Evolutionary conservation across 2,797 vertebrate species (phyloP), one percentile per base, ranked within the genome.

Genomic region (Otolemur crassicaudatus): DNA sequence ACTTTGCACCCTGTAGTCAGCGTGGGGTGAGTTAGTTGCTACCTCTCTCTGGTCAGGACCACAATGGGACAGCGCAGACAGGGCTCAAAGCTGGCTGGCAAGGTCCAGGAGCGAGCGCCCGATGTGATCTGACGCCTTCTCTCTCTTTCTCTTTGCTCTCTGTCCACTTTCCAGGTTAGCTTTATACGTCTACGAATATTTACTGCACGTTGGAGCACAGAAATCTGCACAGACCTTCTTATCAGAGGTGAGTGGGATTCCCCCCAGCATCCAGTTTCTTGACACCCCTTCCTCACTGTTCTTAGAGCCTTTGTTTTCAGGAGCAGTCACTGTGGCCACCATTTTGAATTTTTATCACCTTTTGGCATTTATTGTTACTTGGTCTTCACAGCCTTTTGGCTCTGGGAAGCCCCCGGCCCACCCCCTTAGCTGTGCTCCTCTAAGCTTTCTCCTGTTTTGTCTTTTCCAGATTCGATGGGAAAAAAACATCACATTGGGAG

Each of bases 221-320:
- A 99, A 99, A 98, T 99, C 99, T 81, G 99, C 99, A 98, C 99
- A 99, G 99, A 99, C 99, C 97, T 99, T 99, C 99, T 98, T 99
- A 98, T 99, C 99, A 96, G 99, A 99, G 99, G 99, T 99, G 98
- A 99, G 99, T 98, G 97, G 93, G 87, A 96, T 96, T 96, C 86
- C 95, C 94, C 70, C 37, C 88, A 69, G 92, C 95, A 94, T 97
- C 94, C 93, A 97, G 60, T 98, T 97, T 98, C 97, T 95, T 90
- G 96, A 95, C 94, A 96, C 93, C 95, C 94, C 67, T 56, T 69
- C 86, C 75, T 82, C 88, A 94, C 94, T 91, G 10, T 93, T 94
- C 97, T 95, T 97, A 96, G 98, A 97, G 98, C 97, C 98, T 98
- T 98, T 98, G 98, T 98, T 98, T 98, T 98, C 98, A 95, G 96